Conservation (phyloP, 1,140 invertebrate genomes). For the Ericerus pela region DNA sequence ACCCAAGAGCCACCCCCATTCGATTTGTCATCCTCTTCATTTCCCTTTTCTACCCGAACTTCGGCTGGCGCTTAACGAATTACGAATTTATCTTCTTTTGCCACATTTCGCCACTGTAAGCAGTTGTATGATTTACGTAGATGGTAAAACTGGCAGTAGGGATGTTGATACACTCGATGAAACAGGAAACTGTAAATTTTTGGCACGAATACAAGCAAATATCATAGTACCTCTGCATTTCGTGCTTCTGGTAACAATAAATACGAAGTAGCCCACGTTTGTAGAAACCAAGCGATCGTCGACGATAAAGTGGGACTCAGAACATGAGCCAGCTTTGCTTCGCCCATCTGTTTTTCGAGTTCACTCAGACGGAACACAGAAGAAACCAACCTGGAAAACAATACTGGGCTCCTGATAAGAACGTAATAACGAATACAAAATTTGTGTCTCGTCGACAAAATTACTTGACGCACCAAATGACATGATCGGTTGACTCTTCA, state of each 20-base stretch:
- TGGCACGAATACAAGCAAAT: neutral
- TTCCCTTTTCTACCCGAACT: too few species aligned
- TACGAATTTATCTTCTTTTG: too few species aligned
- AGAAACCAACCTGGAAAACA: slow-evolving; percentile 39
- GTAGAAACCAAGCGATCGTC: slow-evolving; percentile 65
- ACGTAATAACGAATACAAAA: too few species aligned
- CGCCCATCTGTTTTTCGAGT: slow-evolving; percentile 46
- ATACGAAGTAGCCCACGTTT: slow-evolving; percentile 59
- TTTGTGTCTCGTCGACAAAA: too few species aligned
- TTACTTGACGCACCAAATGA: slow-evolving; percentile 34
- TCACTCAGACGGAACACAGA: slow-evolving; percentile 50
- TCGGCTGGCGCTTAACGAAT: too few species aligned
- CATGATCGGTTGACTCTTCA: slow-evolving; percentile 39
- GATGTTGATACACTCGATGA: too few species aligned
- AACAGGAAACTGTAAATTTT: neutral
- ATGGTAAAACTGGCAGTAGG: too few species aligned
- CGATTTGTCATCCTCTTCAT: too few species aligned
- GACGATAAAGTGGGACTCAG: slow-evolving; percentile 67
- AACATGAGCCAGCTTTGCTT: slow-evolving; percentile 41
- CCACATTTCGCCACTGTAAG: too few species aligned
- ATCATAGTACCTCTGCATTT: slow-evolving; percentile 44
- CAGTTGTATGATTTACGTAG: too few species aligned
- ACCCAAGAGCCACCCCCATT: too few species aligned
- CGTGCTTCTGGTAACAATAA: slow-evolving; percentile 49
- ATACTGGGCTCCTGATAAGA: neutral